Conservation (phyloP, 2,888 invertebrate genomes). For the Tuberolachnus salignus region DNA sequence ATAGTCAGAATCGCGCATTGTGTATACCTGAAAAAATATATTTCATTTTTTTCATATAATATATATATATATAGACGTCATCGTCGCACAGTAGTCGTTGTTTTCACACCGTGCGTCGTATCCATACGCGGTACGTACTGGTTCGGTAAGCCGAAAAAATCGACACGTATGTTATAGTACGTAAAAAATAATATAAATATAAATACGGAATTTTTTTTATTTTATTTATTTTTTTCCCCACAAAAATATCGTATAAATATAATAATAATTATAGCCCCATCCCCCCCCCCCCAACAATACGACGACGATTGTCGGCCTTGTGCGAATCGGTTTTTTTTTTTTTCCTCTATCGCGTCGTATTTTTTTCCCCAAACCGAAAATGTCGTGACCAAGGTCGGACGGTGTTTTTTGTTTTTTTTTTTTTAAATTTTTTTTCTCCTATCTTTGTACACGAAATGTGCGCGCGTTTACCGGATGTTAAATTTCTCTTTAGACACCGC, state of each 20-base stretch:
- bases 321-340: not conserved
- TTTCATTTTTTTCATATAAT: too few relatives aligned
- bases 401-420: not conserved
- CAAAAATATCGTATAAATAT: too few relatives aligned
- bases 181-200: too few relatives aligned
- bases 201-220: too few relatives aligned
- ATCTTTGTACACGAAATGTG: not conserved
- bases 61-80: conserved; percentile 23
- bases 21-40: not conserved
- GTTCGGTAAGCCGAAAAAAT: conserved; percentile 10
- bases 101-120: not conserved
- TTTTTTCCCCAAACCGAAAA: not conserved
- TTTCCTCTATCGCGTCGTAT: not conserved
- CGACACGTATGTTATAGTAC: conserved; percentile 6
- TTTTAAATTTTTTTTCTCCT: too few relatives aligned
- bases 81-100: not conserved
- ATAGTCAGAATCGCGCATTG: conserved; percentile 13
- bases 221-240: too few relatives aligned
- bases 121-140: not conserved
- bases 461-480: conserved; percentile 12
- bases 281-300: too few relatives aligned
- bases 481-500: conserved; percentile 18
- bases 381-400: conserved; percentile 41
- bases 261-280: too few relatives aligned
- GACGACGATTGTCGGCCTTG: conserved; percentile 9